These are phyloP conservation scores for Drosophila nebulosa DNA, from an alignment of 1,140 invertebrate genomes.

Conservation along the genomic window DNA sequence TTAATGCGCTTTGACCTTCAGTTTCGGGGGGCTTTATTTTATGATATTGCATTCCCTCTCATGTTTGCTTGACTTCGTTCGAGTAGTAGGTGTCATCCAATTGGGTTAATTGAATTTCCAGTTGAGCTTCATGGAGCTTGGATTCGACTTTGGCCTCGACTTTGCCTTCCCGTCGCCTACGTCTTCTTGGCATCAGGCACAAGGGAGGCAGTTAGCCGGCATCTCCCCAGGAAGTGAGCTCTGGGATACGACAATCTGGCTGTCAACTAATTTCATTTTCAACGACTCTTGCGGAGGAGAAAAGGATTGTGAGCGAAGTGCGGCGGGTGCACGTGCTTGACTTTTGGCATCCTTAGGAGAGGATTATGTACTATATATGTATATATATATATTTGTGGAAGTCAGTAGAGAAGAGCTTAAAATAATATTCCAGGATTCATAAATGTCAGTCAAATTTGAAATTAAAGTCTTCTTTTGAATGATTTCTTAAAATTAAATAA, in stretches of 20 bases:
- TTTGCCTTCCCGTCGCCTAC: neutral
- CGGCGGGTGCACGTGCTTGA: slow-evolving; percentile 11
- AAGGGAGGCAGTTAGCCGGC: neutral
- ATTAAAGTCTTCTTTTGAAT: neutral
- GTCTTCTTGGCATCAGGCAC: neutral
- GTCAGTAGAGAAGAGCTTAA: slow-evolving; percentile 18
- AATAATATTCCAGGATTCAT: neutral
- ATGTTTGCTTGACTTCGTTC: neutral
- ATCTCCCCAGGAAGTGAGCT: slow-evolving; percentile 1
- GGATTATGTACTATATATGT: slow-evolving; percentile 48
- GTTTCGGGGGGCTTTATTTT: slow-evolving; percentile 35
- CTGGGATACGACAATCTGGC: slow-evolving; percentile 40
- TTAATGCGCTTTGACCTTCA: slow-evolving; percentile 55
- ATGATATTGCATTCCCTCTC: slow-evolving; percentile 5
- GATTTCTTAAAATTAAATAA: neutral
- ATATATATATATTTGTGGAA: neutral
- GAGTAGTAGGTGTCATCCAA: slow-evolving; percentile 34
- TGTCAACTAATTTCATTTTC: slow-evolving; percentile 71
- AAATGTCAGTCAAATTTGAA: slow-evolving; percentile 6
- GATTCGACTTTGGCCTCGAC: neutral
- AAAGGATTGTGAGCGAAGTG: neutral
- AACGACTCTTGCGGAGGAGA: neutral
- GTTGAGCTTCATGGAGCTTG: slow-evolving; percentile 22
- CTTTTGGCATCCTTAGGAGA: slow-evolving; percentile 22
- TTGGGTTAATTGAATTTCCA: slow-evolving; percentile 72